Evolutionary conservation across 2,113 vertebrate genomes (phyloP).

Genomic region (Tympanuchus pallidicinctus): DNA sequence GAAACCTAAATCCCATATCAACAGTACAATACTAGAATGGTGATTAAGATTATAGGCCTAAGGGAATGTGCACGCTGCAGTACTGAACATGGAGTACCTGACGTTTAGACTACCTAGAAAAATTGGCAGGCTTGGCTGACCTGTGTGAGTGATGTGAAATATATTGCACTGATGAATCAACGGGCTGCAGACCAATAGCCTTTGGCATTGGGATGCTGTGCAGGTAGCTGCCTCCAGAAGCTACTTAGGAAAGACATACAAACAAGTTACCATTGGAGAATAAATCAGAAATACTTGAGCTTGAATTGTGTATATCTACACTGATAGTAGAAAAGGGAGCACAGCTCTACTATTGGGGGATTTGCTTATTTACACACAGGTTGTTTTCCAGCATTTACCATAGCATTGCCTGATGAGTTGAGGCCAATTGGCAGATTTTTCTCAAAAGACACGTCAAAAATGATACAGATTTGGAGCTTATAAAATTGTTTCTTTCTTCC

Average conservation of each 20-base stretch:
- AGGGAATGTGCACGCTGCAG: not conserved
- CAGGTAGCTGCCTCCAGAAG: not conserved
- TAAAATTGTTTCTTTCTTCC: not conserved
- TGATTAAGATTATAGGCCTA: not conserved
- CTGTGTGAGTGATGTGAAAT: not conserved
- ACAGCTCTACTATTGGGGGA: not conserved
- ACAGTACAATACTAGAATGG: slow-evolving; percentile 16
- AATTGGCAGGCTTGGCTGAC: not conserved
- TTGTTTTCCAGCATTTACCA: not conserved
- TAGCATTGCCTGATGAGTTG: not conserved
- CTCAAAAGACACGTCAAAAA: slow-evolving; percentile 13
- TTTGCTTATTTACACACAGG: not conserved
- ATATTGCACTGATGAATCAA: rapidly evolving
- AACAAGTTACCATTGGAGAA: not conserved
- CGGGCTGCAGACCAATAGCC: not conserved
- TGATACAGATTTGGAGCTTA: not conserved
- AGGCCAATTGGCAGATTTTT: slow-evolving; percentile 32
- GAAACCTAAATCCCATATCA: slow-evolving; percentile 22
- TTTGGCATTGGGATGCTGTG: rapidly evolving
- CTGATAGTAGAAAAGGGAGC: not conserved
- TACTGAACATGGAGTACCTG: not conserved
- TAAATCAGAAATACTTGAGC: not conserved
- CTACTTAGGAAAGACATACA: not conserved
- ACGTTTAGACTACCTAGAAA: not conserved
- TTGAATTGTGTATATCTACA: not conserved